Percentiles rank a stretch among this genome's conserved stretches.
Evolutionary conservation across 1,140 invertebrate genomes (phyloP).

Genomic region (Drosophila paulistorum): DNA sequence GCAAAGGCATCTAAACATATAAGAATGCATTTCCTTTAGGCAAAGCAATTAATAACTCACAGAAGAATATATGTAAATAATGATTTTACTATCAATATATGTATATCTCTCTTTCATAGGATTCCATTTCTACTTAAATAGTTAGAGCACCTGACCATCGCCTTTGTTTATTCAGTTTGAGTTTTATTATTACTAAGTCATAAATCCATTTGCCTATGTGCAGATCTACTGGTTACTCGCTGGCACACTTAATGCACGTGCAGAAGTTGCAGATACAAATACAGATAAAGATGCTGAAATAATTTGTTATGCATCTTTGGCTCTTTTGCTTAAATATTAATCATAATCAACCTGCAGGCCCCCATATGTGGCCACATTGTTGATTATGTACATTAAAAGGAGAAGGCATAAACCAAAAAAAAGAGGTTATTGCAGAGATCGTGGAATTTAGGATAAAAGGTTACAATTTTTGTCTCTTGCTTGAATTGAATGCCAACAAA

Average conservation of each 20-base stretch:
- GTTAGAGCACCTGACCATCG: not conserved
- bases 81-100: too few species aligned
- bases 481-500: too few species aligned
- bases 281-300: not conserved
- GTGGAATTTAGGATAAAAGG: not conserved
- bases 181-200: not conserved
- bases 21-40: too few species aligned
- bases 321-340: not conserved
- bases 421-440: not conserved
- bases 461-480: not conserved
- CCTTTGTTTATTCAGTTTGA: not conserved
- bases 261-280: not conserved
- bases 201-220: not conserved
- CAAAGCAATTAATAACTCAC: too few species aligned
- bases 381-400: not conserved
- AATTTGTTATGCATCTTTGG: slow-evolving; percentile 6
- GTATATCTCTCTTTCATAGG: too few species aligned
- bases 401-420: not conserved
- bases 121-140: not conserved
- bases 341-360: slow-evolving; percentile 3
- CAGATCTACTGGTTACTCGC: not conserved
- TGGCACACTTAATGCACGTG: slow-evolving; percentile 11
- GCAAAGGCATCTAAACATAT: too few species aligned
- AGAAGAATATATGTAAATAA: too few species aligned
- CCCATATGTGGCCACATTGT: slow-evolving; percentile 1